A percentile compares a stretch with the other conserved stretches of the same genome.
Evolutionary conservation across 2,113 vertebrate genomes (phyloP).

Genomic region (Rhizomys pruinosus): DNA sequence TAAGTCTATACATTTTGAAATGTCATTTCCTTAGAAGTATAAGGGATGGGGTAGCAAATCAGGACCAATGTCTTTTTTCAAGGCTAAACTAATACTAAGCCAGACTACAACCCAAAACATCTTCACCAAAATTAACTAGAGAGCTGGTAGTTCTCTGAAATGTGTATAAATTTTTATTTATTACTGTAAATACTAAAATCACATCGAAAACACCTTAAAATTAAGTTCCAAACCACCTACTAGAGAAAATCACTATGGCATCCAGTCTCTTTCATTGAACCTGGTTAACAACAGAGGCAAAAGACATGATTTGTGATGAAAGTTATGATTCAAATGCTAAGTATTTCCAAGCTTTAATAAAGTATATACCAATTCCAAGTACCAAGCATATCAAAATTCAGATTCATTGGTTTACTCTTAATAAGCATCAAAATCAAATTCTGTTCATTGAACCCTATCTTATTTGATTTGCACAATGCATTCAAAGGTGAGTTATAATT

Average conservation of each 20-base stretch:
- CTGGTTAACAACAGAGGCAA: constrained; percentile 76
- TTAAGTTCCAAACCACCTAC: constrained; percentile 59
- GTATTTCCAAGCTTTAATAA: constrained; percentile 77
- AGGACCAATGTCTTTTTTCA: constrained; percentile 57
- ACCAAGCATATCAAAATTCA: constrained; percentile 76
- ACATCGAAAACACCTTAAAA: constrained; percentile 70
- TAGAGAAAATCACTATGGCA: constrained; percentile 56
- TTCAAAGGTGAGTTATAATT: constrained; percentile 65
- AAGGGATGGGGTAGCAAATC: constrained; percentile 24
- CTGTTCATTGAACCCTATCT: constrained; percentile 70
- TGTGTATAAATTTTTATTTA: constrained; percentile 74
- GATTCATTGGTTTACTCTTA: constrained; percentile 68
- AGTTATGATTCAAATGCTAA: constrained; percentile 72
- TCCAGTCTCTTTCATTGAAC: constrained; percentile 68
- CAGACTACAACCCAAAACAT: constrained; percentile 57
- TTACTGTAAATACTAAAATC: constrained; percentile 70
- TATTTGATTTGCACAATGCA: constrained; percentile 70
- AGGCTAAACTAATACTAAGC: constrained; percentile 58
- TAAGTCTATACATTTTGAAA: constrained; percentile 64
- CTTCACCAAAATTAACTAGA: constrained; percentile 72
- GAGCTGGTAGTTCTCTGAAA: constrained; percentile 80
- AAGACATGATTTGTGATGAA: constrained; percentile 76
- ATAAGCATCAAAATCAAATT: constrained; percentile 76
- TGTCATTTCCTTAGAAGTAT: constrained; percentile 45
- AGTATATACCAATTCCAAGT: constrained; percentile 74